Evolutionary conservation across 1,140 invertebrate genomes (phyloP).

Genomic region (Brachionus rotundiformis): DNA sequence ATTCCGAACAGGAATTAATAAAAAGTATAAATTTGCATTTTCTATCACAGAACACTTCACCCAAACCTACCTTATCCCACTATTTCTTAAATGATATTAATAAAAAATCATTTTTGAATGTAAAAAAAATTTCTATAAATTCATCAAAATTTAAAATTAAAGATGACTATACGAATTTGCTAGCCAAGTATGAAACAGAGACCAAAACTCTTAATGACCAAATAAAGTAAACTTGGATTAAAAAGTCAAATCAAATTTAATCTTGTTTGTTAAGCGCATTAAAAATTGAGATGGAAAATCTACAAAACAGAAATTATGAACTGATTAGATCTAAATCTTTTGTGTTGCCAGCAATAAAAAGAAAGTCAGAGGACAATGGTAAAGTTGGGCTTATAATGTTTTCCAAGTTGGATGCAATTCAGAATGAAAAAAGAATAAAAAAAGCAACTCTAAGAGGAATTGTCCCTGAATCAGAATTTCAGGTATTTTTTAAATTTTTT

Average conservation of each 20-base stretch:
- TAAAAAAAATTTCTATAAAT: neutral
- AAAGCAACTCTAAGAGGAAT: constrained; percentile 57
- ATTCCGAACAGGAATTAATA: neutral
- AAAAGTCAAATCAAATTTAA: neutral
- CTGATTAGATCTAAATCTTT: neutral
- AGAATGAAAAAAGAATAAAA: constrained; percentile 63
- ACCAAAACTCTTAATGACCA: neutral
- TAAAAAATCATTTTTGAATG: neutral
- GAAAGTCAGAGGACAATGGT: constrained; percentile 54
- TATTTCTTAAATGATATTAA: neutral
- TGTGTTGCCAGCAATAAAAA: constrained; percentile 20
- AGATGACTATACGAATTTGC: neutral
- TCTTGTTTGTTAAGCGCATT: constrained; percentile 57
- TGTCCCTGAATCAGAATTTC: neutral
- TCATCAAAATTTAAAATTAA: neutral
- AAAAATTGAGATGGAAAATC: constrained; percentile 59
- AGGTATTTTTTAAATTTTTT: neutral
- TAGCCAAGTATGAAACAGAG: neutral
- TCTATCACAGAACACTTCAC: neutral
- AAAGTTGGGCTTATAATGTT: constrained; percentile 64
- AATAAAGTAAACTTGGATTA: neutral
- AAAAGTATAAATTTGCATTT: neutral
- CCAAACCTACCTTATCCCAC: neutral
- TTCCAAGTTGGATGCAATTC: constrained; percentile 61
- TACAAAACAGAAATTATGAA: constrained; percentile 13